Percentiles rank a stretch among this genome's conserved stretches.
Conservation (phyloP, 2,797 vertebrate genomes). For the Cyprinella venusta region DNA sequence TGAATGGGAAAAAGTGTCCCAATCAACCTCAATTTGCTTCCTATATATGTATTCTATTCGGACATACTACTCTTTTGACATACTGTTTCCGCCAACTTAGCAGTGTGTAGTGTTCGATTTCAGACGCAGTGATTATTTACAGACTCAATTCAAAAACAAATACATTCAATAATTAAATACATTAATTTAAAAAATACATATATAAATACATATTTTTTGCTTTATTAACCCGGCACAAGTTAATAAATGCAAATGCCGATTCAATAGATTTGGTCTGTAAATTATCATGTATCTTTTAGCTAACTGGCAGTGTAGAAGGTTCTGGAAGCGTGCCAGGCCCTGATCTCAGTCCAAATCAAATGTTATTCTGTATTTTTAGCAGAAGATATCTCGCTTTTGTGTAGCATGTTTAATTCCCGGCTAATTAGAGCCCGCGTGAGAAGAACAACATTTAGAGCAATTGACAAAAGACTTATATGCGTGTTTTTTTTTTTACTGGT, state of each 20-base stretch:
- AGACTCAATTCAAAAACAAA: background rate
- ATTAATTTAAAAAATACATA: background rate
- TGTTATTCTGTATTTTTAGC: constrained; percentile 88
- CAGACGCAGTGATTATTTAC: background rate
- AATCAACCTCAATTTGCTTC: background rate
- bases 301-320: constrained; percentile 75
- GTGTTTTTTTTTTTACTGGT: constrained; percentile 69
- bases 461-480: constrained; percentile 80
- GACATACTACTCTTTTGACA: background rate
- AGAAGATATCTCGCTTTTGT: constrained; percentile 88
- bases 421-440: constrained; percentile 89
- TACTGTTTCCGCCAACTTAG: background rate
- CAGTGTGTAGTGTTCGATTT: background rate
- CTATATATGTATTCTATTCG: background rate
- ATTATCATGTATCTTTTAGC: constrained; percentile 80
- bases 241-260: background rate
- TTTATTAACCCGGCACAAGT: constrained; percentile 1
- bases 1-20: background rate
- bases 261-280: constrained; percentile 61
- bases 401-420: constrained; percentile 88
- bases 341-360: constrained; percentile 87
- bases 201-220: background rate
- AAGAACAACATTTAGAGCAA: constrained; percentile 85
- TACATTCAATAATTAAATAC: background rate
- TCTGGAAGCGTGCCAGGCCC: constrained; percentile 83